Conservation (phyloP, 2,888 invertebrate genomes). For the Branchipolynoe longqiensis region DNA sequence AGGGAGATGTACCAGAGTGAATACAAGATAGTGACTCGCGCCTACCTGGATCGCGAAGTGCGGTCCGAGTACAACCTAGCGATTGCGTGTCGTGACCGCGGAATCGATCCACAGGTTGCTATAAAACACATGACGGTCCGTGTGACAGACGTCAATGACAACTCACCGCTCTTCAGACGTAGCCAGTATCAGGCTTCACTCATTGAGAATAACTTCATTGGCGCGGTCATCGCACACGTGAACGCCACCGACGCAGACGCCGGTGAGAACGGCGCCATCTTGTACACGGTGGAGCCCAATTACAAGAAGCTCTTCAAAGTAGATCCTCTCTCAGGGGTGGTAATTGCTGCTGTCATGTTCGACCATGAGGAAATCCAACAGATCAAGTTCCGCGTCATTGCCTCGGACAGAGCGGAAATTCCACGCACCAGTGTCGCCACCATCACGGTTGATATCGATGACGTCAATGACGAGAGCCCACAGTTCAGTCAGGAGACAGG, state of each 20-base stretch:
- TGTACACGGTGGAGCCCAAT: slow-evolving; percentile 56
- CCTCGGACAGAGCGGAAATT: slow-evolving; percentile 62
- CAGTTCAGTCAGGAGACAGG: slow-evolving; percentile 57
- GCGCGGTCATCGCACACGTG: slow-evolving; percentile 61
- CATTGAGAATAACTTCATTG: slow-evolving; percentile 63
- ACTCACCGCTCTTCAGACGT: slow-evolving; percentile 62
- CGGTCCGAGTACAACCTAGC: slow-evolving; percentile 59
- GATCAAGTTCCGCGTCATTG: slow-evolving; percentile 63
- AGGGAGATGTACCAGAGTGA: slow-evolving; percentile 43
- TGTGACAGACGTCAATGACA: slow-evolving; percentile 66
- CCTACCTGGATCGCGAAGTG: slow-evolving; percentile 42
- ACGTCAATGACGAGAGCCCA: slow-evolving; percentile 69
- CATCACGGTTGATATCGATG: slow-evolving; percentile 62
- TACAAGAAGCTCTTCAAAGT: slow-evolving; percentile 57
- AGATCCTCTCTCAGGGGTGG: slow-evolving; percentile 58
- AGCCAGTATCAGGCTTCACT: slow-evolving; percentile 58
- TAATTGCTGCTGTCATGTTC: slow-evolving; percentile 59
- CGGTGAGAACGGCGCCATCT: slow-evolving; percentile 63
- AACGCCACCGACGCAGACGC: slow-evolving; percentile 66
- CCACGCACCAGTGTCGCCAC: slow-evolving; percentile 58
- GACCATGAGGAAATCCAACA: slow-evolving; percentile 62
- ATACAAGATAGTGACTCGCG: slow-evolving; percentile 55
- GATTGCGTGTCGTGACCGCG: slow-evolving; percentile 55
- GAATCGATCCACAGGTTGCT: slow-evolving; percentile 58
- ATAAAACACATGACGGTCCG: slow-evolving; percentile 57